Evolutionary conservation across 2,113 vertebrate species (phyloP).

Genomic region (Crotalus tigris): DNA sequence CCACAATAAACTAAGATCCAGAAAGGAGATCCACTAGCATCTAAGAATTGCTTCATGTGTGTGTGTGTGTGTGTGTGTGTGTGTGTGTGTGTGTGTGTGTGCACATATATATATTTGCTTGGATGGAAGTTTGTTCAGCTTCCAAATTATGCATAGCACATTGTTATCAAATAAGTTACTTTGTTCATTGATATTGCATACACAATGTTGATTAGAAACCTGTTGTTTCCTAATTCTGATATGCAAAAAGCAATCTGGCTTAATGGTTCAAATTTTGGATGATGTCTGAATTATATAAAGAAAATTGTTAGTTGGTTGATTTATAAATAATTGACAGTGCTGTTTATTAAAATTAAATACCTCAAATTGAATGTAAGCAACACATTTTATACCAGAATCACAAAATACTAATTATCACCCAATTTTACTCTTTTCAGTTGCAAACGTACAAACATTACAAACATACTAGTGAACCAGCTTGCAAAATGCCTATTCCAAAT

Average conservation of each 20-base stretch:
- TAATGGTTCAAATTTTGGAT: background rate
- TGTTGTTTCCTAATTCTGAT: background rate
- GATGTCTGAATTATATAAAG: background rate
- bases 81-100: too few species aligned
- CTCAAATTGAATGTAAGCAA: background rate
- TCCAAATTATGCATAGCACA: background rate
- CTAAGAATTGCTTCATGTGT: background rate
- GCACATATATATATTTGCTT: background rate
- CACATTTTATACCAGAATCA: background rate
- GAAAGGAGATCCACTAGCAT: background rate
- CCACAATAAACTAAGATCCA: background rate
- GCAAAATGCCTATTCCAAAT: background rate
- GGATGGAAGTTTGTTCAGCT: background rate
- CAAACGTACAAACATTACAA: background rate
- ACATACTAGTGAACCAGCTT: background rate
- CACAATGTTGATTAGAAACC: background rate
- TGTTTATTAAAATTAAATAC: background rate
- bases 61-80: too few species aligned
- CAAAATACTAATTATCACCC: too few species aligned
- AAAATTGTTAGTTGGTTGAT: background rate
- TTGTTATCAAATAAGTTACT: background rate
- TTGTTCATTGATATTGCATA: background rate
- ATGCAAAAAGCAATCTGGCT: background rate
- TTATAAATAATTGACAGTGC: background rate
- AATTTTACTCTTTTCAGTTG: background rate